Evolutionary conservation across 2,888 invertebrate genomes (phyloP).

Genomic region (Drosophila austrosaltans): DNA sequence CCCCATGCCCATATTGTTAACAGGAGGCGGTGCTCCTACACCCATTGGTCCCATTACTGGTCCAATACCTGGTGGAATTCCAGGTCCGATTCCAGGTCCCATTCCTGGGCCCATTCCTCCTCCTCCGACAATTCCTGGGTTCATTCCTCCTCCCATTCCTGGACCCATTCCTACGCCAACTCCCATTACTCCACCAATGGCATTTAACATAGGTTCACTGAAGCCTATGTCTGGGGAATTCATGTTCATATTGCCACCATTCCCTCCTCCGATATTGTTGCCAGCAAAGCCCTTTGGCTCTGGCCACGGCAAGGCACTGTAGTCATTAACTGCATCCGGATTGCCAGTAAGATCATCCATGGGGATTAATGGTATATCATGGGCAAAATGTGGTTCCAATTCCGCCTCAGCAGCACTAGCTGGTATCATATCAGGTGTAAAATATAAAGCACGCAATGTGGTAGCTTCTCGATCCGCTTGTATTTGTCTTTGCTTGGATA

Average conservation of each 20-base stretch:
- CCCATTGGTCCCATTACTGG: constrained; percentile 9
- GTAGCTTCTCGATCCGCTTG: constrained; percentile 94
- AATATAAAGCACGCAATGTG: constrained; percentile 92
- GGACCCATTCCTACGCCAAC: constrained; percentile 10
- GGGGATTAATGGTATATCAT: constrained; percentile 93
- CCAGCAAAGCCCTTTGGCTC: constrained; percentile 88
- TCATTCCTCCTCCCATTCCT: no score
- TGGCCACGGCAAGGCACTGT: constrained; percentile 91
- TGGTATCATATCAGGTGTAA: constrained; percentile 92
- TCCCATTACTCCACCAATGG: not conserved
- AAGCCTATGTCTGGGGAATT: constrained; percentile 51
- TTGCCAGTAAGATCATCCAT: constrained; percentile 94
- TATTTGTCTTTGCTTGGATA: constrained; percentile 93
- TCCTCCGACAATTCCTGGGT: not conserved
- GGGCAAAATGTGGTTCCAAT: constrained; percentile 89
- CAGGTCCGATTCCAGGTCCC: no score
- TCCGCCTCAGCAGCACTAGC: constrained; percentile 95
- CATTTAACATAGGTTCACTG: constrained; percentile 39
- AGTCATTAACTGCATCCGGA: constrained; percentile 91
- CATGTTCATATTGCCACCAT: not conserved
- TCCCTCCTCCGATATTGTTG: constrained; percentile 25
- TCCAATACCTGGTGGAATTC: not conserved
- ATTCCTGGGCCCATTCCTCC: not conserved
- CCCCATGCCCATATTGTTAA: constrained; percentile 47
- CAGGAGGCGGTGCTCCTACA: constrained; percentile 27